Percentiles rank a stretch among this genome's conserved stretches.
These are phyloP conservation scores for Paralichthys olivaceus DNA, from an alignment of 2,113 vertebrate species.

Conservation along the genomic window DNA sequence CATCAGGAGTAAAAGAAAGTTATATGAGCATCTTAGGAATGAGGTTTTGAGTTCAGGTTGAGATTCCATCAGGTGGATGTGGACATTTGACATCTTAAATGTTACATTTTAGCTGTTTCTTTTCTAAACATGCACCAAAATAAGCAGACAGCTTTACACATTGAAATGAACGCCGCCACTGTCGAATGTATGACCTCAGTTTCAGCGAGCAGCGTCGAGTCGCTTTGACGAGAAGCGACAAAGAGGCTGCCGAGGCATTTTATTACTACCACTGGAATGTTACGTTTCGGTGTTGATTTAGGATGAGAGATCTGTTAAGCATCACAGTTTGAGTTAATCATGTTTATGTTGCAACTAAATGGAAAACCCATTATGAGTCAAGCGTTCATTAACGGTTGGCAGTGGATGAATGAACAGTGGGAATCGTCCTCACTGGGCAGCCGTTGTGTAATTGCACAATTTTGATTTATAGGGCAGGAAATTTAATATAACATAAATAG, in stretches of 20 bases:
- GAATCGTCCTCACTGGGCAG: conserved; percentile 45
- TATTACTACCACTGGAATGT: not conserved
- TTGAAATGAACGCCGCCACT: not conserved
- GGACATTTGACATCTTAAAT: not conserved
- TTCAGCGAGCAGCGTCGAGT: too few relatives aligned
- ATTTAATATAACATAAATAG: conserved; percentile 58
- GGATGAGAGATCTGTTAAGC: conserved; percentile 19
- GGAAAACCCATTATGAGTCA: conserved; percentile 36
- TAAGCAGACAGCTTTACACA: not conserved
- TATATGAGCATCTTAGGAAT: not conserved
- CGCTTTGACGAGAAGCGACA: not conserved
- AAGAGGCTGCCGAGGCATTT: not conserved
- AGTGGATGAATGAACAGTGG: conserved; percentile 46
- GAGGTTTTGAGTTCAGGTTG: conserved; percentile 1
- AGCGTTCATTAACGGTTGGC: conserved; percentile 41
- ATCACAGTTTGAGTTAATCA: conserved; percentile 43
- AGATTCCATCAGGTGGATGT: not conserved
- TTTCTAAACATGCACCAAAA: not conserved
- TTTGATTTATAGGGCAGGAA: conserved; percentile 60
- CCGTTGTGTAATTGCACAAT: conserved; percentile 51
- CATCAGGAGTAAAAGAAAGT: not conserved
- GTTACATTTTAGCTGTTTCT: not conserved
- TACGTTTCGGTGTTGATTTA: not conserved
- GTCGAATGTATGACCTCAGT: not conserved
- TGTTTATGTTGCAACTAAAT: conserved; percentile 48